Conservation (phyloP, 2,113 vertebrate species). For the Cynoglossus semilaevis region DNA sequence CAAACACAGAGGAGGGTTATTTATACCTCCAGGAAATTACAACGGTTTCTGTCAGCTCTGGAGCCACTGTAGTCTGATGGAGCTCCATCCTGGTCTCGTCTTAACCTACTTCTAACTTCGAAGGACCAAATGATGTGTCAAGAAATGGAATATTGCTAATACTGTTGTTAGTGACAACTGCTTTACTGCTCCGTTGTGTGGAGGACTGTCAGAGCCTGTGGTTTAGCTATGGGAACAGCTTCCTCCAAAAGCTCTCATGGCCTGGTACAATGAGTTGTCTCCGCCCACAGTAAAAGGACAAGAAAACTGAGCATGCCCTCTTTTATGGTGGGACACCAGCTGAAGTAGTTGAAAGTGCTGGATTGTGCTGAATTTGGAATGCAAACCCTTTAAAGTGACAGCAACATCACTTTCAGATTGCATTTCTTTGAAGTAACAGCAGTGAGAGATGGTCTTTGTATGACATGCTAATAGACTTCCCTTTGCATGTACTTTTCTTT, state of each 20-base stretch:
- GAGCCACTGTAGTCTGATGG: constrained; percentile 54
- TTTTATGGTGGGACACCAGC: constrained; percentile 52
- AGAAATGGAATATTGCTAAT: constrained; percentile 56
- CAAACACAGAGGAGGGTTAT: constrained; percentile 90
- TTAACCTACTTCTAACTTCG: constrained; percentile 64
- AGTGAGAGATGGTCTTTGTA: constrained; percentile 32
- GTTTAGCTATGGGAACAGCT: constrained; percentile 76
- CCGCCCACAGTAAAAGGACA: constrained; percentile 64
- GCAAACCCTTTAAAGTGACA: too few species aligned
- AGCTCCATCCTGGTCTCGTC: constrained; percentile 48
- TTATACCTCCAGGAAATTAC: constrained; percentile 89
- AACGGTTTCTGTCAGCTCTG: constrained; percentile 81
- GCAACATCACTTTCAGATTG: too few species aligned
- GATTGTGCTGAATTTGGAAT: background rate
- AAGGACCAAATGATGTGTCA: constrained; percentile 39
- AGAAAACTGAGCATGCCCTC: constrained; percentile 58
- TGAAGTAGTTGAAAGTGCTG: constrained; percentile 19
- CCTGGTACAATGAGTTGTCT: constrained; percentile 68
- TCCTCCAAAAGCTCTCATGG: constrained; percentile 71
- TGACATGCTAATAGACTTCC: constrained; percentile 46
- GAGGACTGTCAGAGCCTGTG: constrained; percentile 78
- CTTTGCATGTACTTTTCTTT: constrained; percentile 45
- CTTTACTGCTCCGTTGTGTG: constrained; percentile 79
- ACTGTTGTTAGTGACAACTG: constrained; percentile 61
- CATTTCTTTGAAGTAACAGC: constrained; percentile 11